Evolutionary conservation across 2,113 vertebrate genomes (phyloP), one percentile per base, ranked within the genome.

Genomic region (Nannospalax galili): DNA sequence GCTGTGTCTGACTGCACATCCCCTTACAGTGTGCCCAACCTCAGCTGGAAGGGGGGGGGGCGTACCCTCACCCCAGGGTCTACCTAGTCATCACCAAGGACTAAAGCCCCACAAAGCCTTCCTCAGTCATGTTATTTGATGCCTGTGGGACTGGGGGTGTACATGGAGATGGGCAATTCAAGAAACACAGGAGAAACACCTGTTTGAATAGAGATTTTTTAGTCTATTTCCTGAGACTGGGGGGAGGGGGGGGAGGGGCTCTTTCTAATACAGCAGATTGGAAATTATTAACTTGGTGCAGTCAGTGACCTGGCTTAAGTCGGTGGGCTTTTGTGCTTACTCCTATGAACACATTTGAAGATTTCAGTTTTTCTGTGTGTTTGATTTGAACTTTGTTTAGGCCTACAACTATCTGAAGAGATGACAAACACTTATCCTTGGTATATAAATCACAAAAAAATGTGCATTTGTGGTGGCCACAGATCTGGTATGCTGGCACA

Each of bases 141-240:
- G 60, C 90, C 78, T 81, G 45, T 88, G 72, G 40, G 19, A 86
- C 16, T 45, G 78, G 12, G 30, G 48, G 16, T 26, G 12, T 73
- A 56, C 26, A 42, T 24, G 70, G 72, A 42, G 81, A 84, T n/a
- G 75, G 8, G 48, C 84, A 86, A 92, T 67, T 96, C 60, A 12
- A 52, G 11, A 67, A 73, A 80, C 92, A 77, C 90, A 81, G 78
- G 22, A 87, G 42, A 92, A 82, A 97, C 97, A 97, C 97, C 96
- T 97, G 96, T 97, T 95, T 77, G 96, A 97, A 88, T 97, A 40
- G 0, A 37, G 58, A 94, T 91, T 94, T 69, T 52, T 89, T 84
- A 62, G 56, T 37, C 60, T 52, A 24, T 92, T 79, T 70, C 30
- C 64, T 2, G 87, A 42, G n/a, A 60, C 19, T 26, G 20, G 2